Evolutionary conservation across 2,113 vertebrate species (phyloP).

Genomic region (Dipodomys ordii): DNA sequence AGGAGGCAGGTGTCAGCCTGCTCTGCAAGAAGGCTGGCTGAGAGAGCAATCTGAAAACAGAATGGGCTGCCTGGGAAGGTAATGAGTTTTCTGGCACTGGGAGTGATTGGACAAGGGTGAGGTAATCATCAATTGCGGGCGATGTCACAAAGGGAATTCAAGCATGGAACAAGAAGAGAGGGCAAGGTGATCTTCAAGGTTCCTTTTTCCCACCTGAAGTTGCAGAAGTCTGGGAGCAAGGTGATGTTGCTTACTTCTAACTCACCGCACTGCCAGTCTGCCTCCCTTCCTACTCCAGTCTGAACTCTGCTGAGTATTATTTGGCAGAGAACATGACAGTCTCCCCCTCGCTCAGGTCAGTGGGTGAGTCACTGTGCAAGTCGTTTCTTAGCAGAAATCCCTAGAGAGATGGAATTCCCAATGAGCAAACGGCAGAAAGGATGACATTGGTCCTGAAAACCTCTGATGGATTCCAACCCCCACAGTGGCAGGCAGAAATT

Average conservation of each 20-base stretch:
- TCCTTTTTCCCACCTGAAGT: not conserved
- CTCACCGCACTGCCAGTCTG: not conserved
- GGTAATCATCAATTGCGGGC: not conserved
- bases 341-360: constrained; percentile 8
- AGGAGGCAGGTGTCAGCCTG: not conserved
- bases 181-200: constrained; percentile 45
- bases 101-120: not conserved
- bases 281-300: not conserved
- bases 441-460: not conserved
- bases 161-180: not conserved
- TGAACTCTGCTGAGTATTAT: not conserved
- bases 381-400: constrained; percentile 71
- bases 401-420: constrained; percentile 71
- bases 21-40: not conserved
- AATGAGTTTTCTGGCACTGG: constrained; percentile 39
- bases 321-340: constrained; percentile 53
- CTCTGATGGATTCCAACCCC: not conserved
- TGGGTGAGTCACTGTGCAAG: constrained; percentile 64
- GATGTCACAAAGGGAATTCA: constrained; percentile 34
- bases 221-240: constrained; percentile 21
- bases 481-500: not conserved
- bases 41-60: not conserved
- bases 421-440: constrained; percentile 42
- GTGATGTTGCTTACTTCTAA: rapidly evolving
- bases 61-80: not conserved